A percentile compares a stretch with the other conserved stretches of the same genome.
phyloP scores from a whole-genome alignment of 2,113 vertebrate species.

The Mohoua ochrocephala region DNA sequence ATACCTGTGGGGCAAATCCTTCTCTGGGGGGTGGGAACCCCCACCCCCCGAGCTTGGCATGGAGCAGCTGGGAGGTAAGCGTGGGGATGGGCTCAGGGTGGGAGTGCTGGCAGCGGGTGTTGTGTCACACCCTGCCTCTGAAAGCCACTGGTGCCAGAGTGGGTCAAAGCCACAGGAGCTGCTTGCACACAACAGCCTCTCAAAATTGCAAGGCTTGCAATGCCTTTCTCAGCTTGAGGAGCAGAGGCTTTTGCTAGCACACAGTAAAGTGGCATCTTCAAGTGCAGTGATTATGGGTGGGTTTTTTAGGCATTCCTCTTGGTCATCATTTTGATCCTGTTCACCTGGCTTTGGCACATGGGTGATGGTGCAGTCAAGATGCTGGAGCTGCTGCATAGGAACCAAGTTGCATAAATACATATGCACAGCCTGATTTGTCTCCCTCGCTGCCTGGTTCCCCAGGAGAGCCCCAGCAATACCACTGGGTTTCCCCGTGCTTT shows the following conservation, averaged over 20 bases:
- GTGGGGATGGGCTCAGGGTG: neutral
- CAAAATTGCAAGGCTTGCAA: neutral
- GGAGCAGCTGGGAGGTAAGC: conserved; percentile 58
- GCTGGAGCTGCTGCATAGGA: neutral
- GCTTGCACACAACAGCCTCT: neutral
- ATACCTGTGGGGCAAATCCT: neutral
- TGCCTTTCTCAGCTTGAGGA: neutral
- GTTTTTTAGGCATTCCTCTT: neutral
- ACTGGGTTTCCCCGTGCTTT: neutral
- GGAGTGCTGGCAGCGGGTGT: rapidly evolving
- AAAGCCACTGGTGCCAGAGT: neutral
- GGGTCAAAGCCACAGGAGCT: neutral
- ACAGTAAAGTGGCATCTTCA: neutral
- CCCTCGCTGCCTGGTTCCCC: neutral
- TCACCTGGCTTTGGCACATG: neutral
- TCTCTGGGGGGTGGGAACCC: neutral
- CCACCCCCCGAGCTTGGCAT: rapidly evolving
- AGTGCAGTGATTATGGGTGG: neutral
- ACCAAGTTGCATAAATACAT: rapidly evolving
- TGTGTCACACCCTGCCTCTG: neutral
- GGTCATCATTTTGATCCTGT: neutral
- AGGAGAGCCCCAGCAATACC: rapidly evolving
- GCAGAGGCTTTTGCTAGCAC: neutral
- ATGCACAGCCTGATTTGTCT: neutral
- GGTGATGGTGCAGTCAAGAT: neutral